Base-by-base conservation (phyloP, 2,113 vertebrate species). In the Theristicus caerulescens region DNA sequence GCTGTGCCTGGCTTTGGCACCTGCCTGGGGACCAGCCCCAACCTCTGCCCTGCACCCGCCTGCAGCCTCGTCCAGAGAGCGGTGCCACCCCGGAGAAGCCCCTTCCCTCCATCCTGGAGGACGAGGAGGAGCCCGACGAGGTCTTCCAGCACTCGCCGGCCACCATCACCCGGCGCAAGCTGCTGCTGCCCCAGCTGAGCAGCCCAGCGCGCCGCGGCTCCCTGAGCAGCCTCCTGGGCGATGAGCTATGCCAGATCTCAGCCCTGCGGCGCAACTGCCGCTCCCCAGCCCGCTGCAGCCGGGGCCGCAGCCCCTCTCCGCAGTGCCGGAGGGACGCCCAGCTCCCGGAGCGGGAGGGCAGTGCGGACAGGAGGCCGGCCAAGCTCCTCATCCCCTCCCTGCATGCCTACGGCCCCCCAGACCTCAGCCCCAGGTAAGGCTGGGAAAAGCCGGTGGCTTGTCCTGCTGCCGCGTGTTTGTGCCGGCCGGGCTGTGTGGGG, bases 371-470 rank as follows among this genome's bases (percentile, higher is more conserved):
- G 92, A 98, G 97, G 67, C 98, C 98, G 4, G 95, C 98, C 85
- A 99, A 98, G 88, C 98, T 99, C 49, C 98, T 99, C 80, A 99
- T 99, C 93, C 98, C 98, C 7, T 98, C 98, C 24, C 86, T 99
- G 84, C 98, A 98, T 76, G 96, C 98, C 46, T 95, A 83, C 15
- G 99, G 98, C 44, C 98, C 99, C 32, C 97, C 98, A 5, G 98
- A 99, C 90, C 98, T 99, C 91, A 99, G 99, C 82, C 99, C 99
- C 91, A 99, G 99, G 99, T 99, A 96, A 96, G 83, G 61, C 26
- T 1, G 72, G 44, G 49, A 27, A 4, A 7, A 0, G 16, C 46
- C 3, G 2, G 26, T 9, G 66, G 52, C 62, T 71, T 2, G 0
- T 13, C 54, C 57, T 1, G 1, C 73, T 46, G 46, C 54, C 2